Evolutionary conservation across 2,113 vertebrate species (phyloP).

Genomic region (Myotis davidii): DNA sequence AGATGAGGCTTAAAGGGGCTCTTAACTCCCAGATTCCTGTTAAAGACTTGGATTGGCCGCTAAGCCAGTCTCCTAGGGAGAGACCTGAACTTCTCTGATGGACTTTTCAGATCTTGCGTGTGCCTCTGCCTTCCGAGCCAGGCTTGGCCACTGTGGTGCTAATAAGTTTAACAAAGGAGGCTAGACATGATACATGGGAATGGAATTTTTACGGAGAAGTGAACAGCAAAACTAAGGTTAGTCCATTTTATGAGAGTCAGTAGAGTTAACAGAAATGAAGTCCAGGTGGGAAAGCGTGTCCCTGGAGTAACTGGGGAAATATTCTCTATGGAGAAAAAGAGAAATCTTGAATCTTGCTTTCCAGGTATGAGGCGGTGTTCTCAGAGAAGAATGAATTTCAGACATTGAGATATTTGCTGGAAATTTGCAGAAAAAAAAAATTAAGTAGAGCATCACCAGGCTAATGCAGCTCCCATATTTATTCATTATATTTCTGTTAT

Average conservation of each 20-base stretch:
- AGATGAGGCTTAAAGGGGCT: slow-evolving; percentile 48
- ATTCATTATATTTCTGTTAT: slow-evolving; percentile 46
- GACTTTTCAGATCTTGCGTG: neutral
- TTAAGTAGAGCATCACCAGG: neutral
- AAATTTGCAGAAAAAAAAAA: slow-evolving; percentile 31
- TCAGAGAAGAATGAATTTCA: slow-evolving; percentile 33
- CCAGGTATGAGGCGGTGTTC: neutral
- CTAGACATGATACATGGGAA: slow-evolving; percentile 42
- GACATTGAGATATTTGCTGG: slow-evolving; percentile 63
- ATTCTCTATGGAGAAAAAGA: slow-evolving; percentile 32
- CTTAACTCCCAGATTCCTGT: neutral
- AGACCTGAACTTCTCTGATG: slow-evolving; percentile 45
- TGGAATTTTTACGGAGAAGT: slow-evolving; percentile 72
- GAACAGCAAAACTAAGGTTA: slow-evolving; percentile 41
- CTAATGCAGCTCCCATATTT: slow-evolving; percentile 39
- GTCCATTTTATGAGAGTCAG: slow-evolving; percentile 59
- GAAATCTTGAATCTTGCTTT: slow-evolving; percentile 30
- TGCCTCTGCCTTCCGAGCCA: slow-evolving; percentile 51
- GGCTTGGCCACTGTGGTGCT: slow-evolving; percentile 2
- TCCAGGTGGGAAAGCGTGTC: slow-evolving; percentile 46
- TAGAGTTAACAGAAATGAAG: slow-evolving; percentile 70
- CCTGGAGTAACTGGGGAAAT: slow-evolving; percentile 54
- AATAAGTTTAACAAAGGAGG: slow-evolving; percentile 61
- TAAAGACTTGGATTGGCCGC: slow-evolving; percentile 39
- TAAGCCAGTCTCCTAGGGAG: neutral